Evolutionary conservation across 2,113 vertebrate species (phyloP), one percentile per base, ranked within the genome.

Genomic region (Petrocephalus zakoni): DNA sequence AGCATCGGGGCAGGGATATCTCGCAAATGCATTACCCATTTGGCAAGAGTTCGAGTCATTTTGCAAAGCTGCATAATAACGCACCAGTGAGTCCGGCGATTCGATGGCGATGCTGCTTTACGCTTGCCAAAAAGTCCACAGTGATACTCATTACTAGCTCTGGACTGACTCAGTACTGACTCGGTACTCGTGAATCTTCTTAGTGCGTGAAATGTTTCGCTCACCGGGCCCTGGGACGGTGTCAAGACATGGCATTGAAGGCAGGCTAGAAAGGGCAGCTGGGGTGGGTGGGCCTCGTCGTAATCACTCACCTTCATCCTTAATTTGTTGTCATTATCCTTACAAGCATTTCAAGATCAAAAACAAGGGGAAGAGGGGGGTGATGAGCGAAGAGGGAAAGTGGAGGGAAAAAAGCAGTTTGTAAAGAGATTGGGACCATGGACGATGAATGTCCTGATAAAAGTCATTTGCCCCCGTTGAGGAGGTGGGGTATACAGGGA

Each of bases 301-400:
- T 95, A 94, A 96, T 96, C 95, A 95, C 93, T 96, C 96, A 96
- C 95, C 95, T 96, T 96, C 96, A 96, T 95, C 94, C 94, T 95
- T 96, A 95, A 96, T 96, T 96, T 96, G 95, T 96, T 95, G 95
- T 96, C 95, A 96, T 95, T 95, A 96, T 95, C 94, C 94, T 95
- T 94, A 95, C 94, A 95, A 95, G 94, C 94, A 94, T 95, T 94
- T 95, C 94, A 95, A 95, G 95, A 95, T 95, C 95, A 96, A 95
- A 95, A 94, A 94, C 95, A 95, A 93, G 94, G 95, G 22, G 56
- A 93, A 94, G 94, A 92, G 93, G 95, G 95, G 93, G 95, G 94
- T 94, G 94, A 94, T 94, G 93, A 93, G 91, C 94, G 95, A 93
- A 91, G 91, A 93, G 92, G 92, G 89, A 93, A 93, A 90, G 90